Conservation (phyloP, 2,888 invertebrate species). For the Abrostola triplasia region DNA sequence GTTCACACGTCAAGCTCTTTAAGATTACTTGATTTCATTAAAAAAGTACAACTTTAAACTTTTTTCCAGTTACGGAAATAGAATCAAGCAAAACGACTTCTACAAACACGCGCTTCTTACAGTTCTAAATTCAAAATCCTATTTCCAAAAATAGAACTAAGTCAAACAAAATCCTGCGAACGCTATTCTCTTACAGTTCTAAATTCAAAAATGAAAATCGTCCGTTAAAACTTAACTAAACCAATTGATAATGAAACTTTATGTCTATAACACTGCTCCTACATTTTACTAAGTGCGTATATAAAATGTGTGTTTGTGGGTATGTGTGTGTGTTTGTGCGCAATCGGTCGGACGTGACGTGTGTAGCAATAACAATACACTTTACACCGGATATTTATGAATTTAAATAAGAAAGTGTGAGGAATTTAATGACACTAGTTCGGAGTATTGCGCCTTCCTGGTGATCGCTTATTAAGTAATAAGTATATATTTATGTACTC, state of each 20-base stretch:
- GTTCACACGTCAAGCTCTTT: constrained; percentile 2
- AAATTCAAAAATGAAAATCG: constrained; percentile 32
- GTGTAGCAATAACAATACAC: constrained; percentile 76
- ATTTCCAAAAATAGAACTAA: constrained; percentile 12
- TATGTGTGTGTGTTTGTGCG: constrained; percentile 74
- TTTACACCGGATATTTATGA: constrained; percentile 87
- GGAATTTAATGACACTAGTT: constrained; percentile 85
- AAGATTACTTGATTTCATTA: constrained; percentile 32
- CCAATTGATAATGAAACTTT: constrained; percentile 25
- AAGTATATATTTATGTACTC: constrained; percentile 72
- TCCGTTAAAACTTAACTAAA: constrained; percentile 36
- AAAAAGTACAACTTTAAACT: background rate
- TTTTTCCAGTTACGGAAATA: constrained; percentile 9
- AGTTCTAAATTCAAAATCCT: constrained; percentile 30
- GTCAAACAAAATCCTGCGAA: constrained; percentile 17
- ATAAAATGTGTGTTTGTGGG: constrained; percentile 71
- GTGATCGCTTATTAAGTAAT: constrained; percentile 77
- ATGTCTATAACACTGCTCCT: constrained; percentile 41
- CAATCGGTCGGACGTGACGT: constrained; percentile 83
- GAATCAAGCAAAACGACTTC: constrained; percentile 9
- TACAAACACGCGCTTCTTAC: constrained; percentile 10
- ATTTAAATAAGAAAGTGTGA: constrained; percentile 88
- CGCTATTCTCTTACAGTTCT: constrained; percentile 15
- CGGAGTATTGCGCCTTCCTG: constrained; percentile 73
- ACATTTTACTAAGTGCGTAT: constrained; percentile 46